phyloP scores from a whole-genome alignment of 2,797 vertebrate species.

The Chaenodraco wilsoni region DNA sequence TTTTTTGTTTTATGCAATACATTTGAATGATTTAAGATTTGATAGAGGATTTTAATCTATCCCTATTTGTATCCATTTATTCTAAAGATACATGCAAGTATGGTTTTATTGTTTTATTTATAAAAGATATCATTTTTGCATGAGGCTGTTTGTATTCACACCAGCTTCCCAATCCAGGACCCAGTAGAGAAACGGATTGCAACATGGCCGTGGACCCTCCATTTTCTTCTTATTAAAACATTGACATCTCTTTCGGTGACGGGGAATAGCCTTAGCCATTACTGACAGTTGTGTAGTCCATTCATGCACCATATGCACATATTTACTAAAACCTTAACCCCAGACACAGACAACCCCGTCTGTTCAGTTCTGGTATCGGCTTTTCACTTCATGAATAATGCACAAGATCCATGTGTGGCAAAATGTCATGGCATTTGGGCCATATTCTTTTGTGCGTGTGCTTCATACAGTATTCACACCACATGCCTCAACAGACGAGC shows the following conservation, averaged over 20 bases:
- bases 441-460: constrained; percentile 30
- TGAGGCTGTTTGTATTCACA: neutral
- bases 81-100: neutral
- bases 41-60: neutral
- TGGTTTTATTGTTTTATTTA: constrained; percentile 2
- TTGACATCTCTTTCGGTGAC: neutral
- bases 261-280: constrained; percentile 9
- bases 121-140: neutral
- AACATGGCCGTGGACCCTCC: neutral
- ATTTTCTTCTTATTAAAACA: constrained; percentile 28
- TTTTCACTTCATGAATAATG: constrained; percentile 78
- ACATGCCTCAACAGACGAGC: constrained; percentile 14
- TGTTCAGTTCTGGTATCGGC: constrained; percentile 47
- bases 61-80: neutral
- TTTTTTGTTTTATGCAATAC: neutral
- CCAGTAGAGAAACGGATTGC: neutral
- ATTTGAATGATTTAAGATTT: neutral
- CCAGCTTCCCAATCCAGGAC: constrained; percentile 5
- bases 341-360: constrained; percentile 43
- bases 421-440: constrained; percentile 84
- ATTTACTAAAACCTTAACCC: constrained; percentile 38
- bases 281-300: constrained; percentile 16
- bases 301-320: constrained; percentile 29
- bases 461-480: constrained; percentile 18
- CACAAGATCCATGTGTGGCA: constrained; percentile 63